Evolutionary conservation across 2,888 invertebrate species (phyloP), one percentile per base, ranked within the genome.

Genomic region (Fragum sueziense): DNA sequence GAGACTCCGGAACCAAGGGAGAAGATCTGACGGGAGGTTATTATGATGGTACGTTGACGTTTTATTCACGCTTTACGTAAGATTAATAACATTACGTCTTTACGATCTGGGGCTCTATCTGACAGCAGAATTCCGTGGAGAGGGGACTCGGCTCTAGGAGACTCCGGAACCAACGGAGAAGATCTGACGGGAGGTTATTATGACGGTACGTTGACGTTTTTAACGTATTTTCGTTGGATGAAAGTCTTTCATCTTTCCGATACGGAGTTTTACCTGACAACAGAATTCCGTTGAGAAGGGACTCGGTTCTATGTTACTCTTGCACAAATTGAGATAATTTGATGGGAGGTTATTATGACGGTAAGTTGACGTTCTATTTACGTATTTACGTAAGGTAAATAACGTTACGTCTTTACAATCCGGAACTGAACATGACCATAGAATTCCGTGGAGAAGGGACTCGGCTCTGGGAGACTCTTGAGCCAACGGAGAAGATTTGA

Each of bases 61-160:
- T n/a, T n/a, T n/a, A n/a, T n/a, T n/a, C n/a, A n/a, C n/a, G n/a
- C n/a, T n/a, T n/a, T n/a, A n/a, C n/a, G n/a, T n/a, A n/a, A n/a
- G n/a, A n/a, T n/a, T n/a, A n/a, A n/a, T n/a, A n/a, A n/a, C n/a
- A n/a, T n/a, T n/a, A n/a, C n/a, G n/a, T n/a, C n/a, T n/a, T n/a
- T n/a, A 79, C 67, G 91, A n/a, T 91, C 91, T 4, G 92, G 92
- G 0, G 84, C 85, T 70, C 85, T 92, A 27, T 91, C 91, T 0
- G 74, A 69, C 0, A 89, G 89, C 70, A 82, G 89, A 22, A 80
- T 92, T n/a, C 71, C 76, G 2, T 92, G 91, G 91, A 72, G 92
- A 65, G 85, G 88, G 9, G 89, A 91, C 76, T 92, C 92, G 0
- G 91, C 90, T 4, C 78, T 90, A 3, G 74, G 79, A 2, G 92